These are phyloP conservation scores for Borostomias antarcticus DNA, from an alignment of 2,797 vertebrate species.

Conservation along the genomic window DNA sequence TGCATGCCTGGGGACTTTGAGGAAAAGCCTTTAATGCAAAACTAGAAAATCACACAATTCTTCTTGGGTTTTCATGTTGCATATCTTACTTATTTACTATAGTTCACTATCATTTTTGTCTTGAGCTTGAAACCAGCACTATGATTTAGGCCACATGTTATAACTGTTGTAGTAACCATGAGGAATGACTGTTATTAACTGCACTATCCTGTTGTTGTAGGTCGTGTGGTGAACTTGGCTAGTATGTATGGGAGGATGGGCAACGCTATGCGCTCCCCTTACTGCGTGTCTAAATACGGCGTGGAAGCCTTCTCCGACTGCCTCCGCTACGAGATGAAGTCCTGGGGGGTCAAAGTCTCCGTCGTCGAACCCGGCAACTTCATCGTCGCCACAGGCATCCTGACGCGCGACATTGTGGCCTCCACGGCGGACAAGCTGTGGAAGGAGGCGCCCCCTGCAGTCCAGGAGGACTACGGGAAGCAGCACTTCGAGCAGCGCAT, in stretches of 20 bases:
- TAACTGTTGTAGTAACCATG: slow-evolving; percentile 1
- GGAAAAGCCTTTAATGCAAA: not conserved
- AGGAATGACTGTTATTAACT: not conserved
- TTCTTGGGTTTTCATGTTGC: not conserved
- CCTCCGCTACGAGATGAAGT: slow-evolving; percentile 88
- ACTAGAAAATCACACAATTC: not conserved
- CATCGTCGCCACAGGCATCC: slow-evolving; percentile 80
- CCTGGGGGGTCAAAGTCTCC: slow-evolving; percentile 85
- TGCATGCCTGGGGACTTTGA: not conserved
- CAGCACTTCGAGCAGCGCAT: slow-evolving; percentile 73
- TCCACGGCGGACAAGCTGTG: slow-evolving; percentile 79
- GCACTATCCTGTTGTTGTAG: slow-evolving; percentile 57
- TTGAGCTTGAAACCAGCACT: not conserved
- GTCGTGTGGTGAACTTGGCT: slow-evolving; percentile 85
- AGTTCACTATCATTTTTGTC: not conserved
- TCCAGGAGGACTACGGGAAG: slow-evolving; percentile 82
- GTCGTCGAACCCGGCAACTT: slow-evolving; percentile 86
- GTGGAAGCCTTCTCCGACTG: slow-evolving; percentile 88
- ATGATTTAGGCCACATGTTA: not conserved
- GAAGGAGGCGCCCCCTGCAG: slow-evolving; percentile 62
- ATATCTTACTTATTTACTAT: not conserved
- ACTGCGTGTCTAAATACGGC: slow-evolving; percentile 86
- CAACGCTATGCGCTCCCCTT: slow-evolving; percentile 77
- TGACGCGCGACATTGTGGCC: slow-evolving; percentile 72
- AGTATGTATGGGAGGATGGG: slow-evolving; percentile 85